Evolutionary conservation across 2,113 vertebrate species (phyloP).

Genomic region (Gulo gulo): DNA sequence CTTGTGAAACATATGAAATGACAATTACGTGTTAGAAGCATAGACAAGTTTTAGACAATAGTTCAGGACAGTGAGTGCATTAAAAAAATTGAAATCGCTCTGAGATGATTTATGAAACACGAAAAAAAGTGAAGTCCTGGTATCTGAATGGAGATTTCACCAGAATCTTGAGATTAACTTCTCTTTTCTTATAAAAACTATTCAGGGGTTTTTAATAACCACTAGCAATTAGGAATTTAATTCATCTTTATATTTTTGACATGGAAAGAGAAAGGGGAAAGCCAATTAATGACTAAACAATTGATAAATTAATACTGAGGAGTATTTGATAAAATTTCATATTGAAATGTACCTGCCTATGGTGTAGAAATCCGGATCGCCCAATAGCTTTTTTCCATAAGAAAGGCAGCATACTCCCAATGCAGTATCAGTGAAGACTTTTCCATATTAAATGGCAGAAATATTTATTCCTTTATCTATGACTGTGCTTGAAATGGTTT

Average conservation of each 20-base stretch:
- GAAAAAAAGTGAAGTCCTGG: not conserved
- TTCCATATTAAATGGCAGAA: not conserved
- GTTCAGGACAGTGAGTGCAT: not conserved
- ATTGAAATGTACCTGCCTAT: not conserved
- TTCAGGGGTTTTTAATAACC: not conserved
- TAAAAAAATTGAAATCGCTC: not conserved
- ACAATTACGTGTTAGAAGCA: not conserved
- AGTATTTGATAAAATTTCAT: not conserved
- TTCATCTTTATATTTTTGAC: slow-evolving; percentile 13
- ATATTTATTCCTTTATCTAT: not conserved
- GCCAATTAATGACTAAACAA: not conserved
- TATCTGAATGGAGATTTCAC: slow-evolving; percentile 40
- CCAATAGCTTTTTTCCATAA: not conserved
- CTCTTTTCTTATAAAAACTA: slow-evolving; percentile 19
- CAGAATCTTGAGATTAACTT: not conserved
- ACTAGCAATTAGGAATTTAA: not conserved
- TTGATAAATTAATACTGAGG: not conserved
- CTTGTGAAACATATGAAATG: not conserved
- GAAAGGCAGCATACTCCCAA: not conserved
- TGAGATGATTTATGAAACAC: not conserved
- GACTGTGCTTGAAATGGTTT: not conserved
- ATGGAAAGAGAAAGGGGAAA: not conserved
- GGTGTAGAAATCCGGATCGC: not conserved
- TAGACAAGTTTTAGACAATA: not conserved
- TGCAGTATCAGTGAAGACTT: not conserved